Evolutionary conservation across 2,888 invertebrate species (phyloP), one percentile per base, ranked within the genome.

Genomic region (Parnassius glacialis): DNA sequence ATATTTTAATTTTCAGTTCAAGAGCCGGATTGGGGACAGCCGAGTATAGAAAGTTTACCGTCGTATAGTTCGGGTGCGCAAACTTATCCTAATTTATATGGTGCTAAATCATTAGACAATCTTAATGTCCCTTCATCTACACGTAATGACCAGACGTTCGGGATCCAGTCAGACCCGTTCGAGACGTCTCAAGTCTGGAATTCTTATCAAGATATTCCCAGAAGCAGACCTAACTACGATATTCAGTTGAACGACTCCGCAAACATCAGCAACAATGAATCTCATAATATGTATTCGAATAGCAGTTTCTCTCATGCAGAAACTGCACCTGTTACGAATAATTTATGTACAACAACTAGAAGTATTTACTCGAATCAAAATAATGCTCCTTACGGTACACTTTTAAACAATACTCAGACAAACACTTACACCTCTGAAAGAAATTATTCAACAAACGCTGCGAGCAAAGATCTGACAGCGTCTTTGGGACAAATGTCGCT

Each of bases 71-170:
- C 78, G 5, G 78, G 72, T 59, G 67, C 79, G 0, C 75, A 73
- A 61, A 70, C 69, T 62, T 74, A 74, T 57, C 62, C 78, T 2
- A 84, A 79, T 66, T 78, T 90, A 12, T 84, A 84, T 61, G 86
- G 85, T 69, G 86, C 90, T 64, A 90, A 85, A 68, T 91, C 91
- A 2, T 69, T 91, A 67, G 90, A 91, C 61, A 87, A 84, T 57
- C 71, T 90, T 7, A 73, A 84, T 9, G 67, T 76, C 57, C 58
- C 65, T 9, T 70, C 68, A 7, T 62, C 72, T 2, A 53, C 71
- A 52, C 68, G 68, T 12, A 62, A 47, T 47, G 51, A 54, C 11
- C 58, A 59, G 1, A 59, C 41, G 42, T 52, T 57, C 16, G 62
- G 67, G 44, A 64, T 70, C 9, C 79, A 75, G 64, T 70, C 69